Evolutionary conservation across 2,888 invertebrate genomes (phyloP).

Genomic region (Hirtodrosophila cameraria): DNA sequence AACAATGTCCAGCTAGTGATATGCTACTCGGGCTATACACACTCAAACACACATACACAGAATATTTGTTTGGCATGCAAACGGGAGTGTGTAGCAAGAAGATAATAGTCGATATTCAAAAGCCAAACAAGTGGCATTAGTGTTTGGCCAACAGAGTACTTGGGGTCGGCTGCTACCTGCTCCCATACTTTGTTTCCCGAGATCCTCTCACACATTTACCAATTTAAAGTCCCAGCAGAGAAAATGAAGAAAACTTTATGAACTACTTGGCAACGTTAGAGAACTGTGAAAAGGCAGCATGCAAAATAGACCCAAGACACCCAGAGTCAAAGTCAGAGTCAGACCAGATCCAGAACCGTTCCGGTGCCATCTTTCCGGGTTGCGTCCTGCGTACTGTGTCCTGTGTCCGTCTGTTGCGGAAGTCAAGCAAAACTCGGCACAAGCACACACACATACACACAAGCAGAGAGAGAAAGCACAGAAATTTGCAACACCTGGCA

Average conservation of each 20-base stretch:
- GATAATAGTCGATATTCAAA: conserved; percentile 51
- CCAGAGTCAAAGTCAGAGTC: conserved; percentile 17
- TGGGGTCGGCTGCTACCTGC: conserved; percentile 9
- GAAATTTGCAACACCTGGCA: conserved; percentile 80
- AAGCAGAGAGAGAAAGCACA: conserved; percentile 30
- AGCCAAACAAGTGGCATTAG: conserved; percentile 62
- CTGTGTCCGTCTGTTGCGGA: conserved; percentile 52
- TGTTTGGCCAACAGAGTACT: conserved; percentile 16
- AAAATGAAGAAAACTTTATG: conserved; percentile 57
- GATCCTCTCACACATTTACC: conserved; percentile 40
- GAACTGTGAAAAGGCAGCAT: conserved; percentile 54
- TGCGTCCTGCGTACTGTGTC: conserved; percentile 40
- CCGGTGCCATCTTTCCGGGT: conserved; percentile 59
- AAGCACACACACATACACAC: conserved; percentile 19
- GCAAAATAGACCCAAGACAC: conserved; percentile 52
- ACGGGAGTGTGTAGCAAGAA: conserved; percentile 21
- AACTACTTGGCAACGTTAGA: conserved; percentile 52
- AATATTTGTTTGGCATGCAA: conserved; percentile 64
- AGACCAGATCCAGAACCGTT: conserved; percentile 41
- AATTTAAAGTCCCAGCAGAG: conserved; percentile 51
- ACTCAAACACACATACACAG: conserved; percentile 35
- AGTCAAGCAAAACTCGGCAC: conserved; percentile 50
- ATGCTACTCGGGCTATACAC: conserved; percentile 5
- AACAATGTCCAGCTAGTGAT: conserved; percentile 62
- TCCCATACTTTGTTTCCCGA: conserved; percentile 3